phyloP scores from a whole-genome alignment of 2,797 vertebrate genomes.

The Trematomus bernacchii region DNA sequence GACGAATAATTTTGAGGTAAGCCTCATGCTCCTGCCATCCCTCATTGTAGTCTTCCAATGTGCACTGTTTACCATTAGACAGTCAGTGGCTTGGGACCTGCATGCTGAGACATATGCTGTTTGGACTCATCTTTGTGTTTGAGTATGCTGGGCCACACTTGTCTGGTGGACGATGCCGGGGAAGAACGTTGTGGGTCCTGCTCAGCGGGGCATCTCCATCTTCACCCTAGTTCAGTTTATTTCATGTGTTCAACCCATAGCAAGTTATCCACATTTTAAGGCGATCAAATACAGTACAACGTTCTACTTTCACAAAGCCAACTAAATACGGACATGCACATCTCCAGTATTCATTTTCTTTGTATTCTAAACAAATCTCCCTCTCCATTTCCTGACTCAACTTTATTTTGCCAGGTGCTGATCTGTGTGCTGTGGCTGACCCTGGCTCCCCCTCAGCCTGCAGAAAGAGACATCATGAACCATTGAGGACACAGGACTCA shows the following conservation, averaged over 20 bases:
- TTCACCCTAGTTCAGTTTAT: conserved; percentile 60
- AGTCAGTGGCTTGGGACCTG: conserved; percentile 60
- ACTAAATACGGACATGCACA: neutral
- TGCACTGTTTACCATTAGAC: conserved; percentile 60
- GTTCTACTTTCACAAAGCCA: neutral
- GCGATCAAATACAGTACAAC: too few relatives aligned
- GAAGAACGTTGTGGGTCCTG: conserved; percentile 66
- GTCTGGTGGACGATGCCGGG: conserved; percentile 46
- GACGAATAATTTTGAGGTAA: conserved; percentile 58
- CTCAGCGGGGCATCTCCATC: conserved; percentile 65
- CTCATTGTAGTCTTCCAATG: conserved; percentile 70
- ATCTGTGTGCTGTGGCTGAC: conserved; percentile 69
- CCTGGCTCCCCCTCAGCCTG: conserved; percentile 54
- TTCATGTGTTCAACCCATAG: neutral
- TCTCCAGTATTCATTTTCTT: conserved; percentile 10
- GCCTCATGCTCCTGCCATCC: conserved; percentile 65
- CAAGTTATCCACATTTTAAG: neutral
- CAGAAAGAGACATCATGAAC: conserved; percentile 54
- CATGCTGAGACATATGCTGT: conserved; percentile 68
- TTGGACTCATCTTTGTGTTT: conserved; percentile 72
- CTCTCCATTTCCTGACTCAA: conserved; percentile 15
- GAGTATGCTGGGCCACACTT: conserved; percentile 72
- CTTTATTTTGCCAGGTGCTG: conserved; percentile 54
- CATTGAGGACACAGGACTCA: conserved; percentile 50
- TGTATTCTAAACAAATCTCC: conserved; percentile 29